Evolutionary conservation across 2,797 vertebrate species (phyloP).

Genomic region (Falco biarmicus): DNA sequence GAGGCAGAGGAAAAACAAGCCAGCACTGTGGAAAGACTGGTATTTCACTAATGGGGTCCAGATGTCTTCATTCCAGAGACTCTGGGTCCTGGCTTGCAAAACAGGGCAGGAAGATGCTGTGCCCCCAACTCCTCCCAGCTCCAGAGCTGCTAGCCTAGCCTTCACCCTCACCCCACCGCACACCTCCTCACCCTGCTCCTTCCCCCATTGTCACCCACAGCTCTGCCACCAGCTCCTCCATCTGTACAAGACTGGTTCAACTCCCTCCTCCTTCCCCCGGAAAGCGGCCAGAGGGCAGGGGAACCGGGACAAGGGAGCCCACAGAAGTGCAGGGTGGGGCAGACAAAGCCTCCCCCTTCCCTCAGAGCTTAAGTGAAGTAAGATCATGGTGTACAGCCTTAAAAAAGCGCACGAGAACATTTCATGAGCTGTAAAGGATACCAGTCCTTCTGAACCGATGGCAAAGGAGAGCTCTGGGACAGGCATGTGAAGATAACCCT

Average conservation of each 20-base stretch:
- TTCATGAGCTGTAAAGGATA: not conserved
- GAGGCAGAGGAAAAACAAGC: conserved; percentile 36
- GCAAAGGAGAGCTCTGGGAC: not conserved
- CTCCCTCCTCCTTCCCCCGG: not conserved
- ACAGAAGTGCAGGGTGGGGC: conserved; percentile 3
- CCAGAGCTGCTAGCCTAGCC: not conserved
- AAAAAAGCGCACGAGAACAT: not conserved
- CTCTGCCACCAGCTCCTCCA: not conserved
- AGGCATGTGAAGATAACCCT: not conserved
- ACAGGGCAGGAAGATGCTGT: not conserved
- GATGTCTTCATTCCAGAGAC: conserved; percentile 51
- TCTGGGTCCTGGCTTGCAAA: not conserved
- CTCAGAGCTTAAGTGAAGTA: not conserved
- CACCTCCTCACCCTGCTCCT: not conserved
- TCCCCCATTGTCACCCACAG: not conserved
- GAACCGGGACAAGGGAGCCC: conserved; percentile 30
- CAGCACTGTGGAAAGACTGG: conserved; percentile 55
- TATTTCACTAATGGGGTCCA: conserved; percentile 74
- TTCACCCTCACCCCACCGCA: not conserved
- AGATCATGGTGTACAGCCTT: not conserved
- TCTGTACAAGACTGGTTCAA: not conserved
- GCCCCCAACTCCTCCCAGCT: not conserved
- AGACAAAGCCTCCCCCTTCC: not conserved
- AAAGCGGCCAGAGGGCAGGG: not conserved
- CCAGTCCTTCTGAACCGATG: not conserved